Conservation (phyloP, 1,140 invertebrate species). For the Diorhabda sublineata region DNA sequence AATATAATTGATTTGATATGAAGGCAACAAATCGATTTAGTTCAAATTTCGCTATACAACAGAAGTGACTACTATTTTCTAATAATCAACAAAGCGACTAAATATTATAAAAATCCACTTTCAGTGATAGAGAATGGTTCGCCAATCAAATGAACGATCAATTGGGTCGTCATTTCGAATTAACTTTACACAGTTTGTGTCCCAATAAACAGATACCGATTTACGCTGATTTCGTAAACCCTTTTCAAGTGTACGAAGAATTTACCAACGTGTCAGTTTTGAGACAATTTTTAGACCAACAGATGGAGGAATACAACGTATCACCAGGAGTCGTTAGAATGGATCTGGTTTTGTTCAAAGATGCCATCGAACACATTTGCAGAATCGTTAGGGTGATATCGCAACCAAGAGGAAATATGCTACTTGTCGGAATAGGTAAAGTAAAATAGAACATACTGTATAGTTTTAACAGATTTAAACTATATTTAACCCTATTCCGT, state of each 20-base stretch:
- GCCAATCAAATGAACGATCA: conserved; percentile 64
- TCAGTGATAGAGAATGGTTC: conserved; percentile 73
- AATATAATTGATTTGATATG: too few relatives aligned
- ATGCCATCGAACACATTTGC: conserved; percentile 79
- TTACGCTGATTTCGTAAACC: conserved; percentile 77
- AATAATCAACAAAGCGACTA: too few relatives aligned
- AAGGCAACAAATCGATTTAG: too few relatives aligned
- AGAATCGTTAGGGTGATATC: conserved; percentile 77
- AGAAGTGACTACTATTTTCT: too few relatives aligned
- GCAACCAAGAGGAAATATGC: conserved; percentile 75
- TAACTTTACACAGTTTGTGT: conserved; percentile 75
- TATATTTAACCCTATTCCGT: background rate
- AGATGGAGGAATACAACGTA: conserved; percentile 76
- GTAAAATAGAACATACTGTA: background rate
- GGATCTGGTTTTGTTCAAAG: conserved; percentile 77
- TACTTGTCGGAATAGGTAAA: conserved; percentile 74
- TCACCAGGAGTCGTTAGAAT: conserved; percentile 69
- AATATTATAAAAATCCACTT: conserved; percentile 18
- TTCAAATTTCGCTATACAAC: too few relatives aligned
- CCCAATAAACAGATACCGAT: conserved; percentile 68
- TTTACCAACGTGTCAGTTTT: conserved; percentile 59
- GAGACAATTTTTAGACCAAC: conserved; percentile 59
- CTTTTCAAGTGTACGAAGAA: conserved; percentile 69
- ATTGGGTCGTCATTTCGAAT: conserved; percentile 69
- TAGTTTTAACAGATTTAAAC: background rate